phyloP scores from a whole-genome alignment of 2,797 vertebrate species.

The Enoplosus armatus region DNA sequence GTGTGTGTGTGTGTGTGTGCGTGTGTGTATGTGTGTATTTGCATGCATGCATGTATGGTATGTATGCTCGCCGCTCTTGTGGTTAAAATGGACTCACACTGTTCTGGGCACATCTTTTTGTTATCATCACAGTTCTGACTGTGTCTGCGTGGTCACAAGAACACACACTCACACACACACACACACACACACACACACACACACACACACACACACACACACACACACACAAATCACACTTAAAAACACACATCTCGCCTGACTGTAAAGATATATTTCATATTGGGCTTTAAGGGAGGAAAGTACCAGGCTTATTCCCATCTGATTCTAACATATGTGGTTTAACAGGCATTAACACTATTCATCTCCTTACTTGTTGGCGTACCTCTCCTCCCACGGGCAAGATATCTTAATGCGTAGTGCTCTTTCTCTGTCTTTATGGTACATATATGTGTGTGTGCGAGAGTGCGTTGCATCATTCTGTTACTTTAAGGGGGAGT shows the following conservation, averaged over 20 bases:
- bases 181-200: constrained; percentile 15
- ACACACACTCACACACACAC: background rate
- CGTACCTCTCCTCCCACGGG: constrained; percentile 72
- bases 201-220: constrained; percentile 30
- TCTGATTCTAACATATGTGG: constrained; percentile 70
- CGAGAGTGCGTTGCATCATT: constrained; percentile 65
- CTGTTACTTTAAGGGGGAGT: constrained; percentile 63
- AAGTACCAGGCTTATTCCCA: constrained; percentile 60
- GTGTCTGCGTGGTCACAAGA: constrained; percentile 8
- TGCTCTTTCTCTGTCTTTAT: constrained; percentile 43
- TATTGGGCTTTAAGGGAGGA: constrained; percentile 46
- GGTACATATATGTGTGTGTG: constrained; percentile 36
- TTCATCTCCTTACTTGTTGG: constrained; percentile 69
- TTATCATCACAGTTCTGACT: constrained; percentile 22
- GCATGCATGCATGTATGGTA: constrained; percentile 47
- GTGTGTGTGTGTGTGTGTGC: constrained; percentile 23
- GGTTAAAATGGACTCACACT: constrained; percentile 39
- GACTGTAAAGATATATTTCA: constrained; percentile 54
- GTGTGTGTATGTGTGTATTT: constrained; percentile 22
- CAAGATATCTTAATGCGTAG: constrained; percentile 68
- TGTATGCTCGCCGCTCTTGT: constrained; percentile 47
- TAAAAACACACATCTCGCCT: constrained; percentile 20
- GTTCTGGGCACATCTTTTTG: constrained; percentile 39
- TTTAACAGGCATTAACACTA: constrained; percentile 72
- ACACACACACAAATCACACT: constrained; percentile 3